Evolutionary conservation across 2,113 vertebrate genomes (phyloP), one percentile per base, ranked within the genome.

Genomic region (Barnardius zonarius): DNA sequence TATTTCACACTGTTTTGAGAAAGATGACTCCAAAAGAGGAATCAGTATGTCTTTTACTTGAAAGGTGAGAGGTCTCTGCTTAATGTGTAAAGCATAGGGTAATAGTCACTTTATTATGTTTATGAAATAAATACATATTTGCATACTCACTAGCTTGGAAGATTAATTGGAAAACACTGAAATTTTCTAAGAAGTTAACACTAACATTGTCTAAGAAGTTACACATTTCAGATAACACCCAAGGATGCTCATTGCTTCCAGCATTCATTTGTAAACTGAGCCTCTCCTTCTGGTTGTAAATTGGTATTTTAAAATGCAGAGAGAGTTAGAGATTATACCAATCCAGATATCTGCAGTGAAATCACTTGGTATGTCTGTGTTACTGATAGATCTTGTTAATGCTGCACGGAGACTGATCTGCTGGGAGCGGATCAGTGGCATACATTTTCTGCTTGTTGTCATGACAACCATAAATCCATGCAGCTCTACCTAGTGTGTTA

Each of bases 381-480:
- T 79, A 27, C 49, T 77, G 55, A 48, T 76, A 69, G 57, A 62
- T 90, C 55, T 37, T 43, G 13, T 51, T 91, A 91, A 37, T 84
- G 66, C 49, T 87, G 43, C 51, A 33, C 6, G 28, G 74, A 88
- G 63, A 75, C 20, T 33, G 46, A 83, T 79, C 52, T 88, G n/a
- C 49, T 90, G 1, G 0, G 39, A 70, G 37, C 33, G 62, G 77
- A 92, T 96, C 92, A 96, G 30, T 52, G 44, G 44, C 41, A 79
- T 95, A 51, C 76, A 76, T 94, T 96, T 91, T 96, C 77, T 95
- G 19, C 54, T 87, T 30, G 88, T 96, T 95, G 94, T 84, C 90
- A 37, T 88, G 86, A 81, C 69, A 91, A n/a, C 88, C 27, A 27
- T 91, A 93, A 93, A 92, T 95, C 94, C 61, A 15, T 63, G 51